Base-by-base conservation (phyloP, 2,888 invertebrate species). In the Deroplatys truncata region DNA sequence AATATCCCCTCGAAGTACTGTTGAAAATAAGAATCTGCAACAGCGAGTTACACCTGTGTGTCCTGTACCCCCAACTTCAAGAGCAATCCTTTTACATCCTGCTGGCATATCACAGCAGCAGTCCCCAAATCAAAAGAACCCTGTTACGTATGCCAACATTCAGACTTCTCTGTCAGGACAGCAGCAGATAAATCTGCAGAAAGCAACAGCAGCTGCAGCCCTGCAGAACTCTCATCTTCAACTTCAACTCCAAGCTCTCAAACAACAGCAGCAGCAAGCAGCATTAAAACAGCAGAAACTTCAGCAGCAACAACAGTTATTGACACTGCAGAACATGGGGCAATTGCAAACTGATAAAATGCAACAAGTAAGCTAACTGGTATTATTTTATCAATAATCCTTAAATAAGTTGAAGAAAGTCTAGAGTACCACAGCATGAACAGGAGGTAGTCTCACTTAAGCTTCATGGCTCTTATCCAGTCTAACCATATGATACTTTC, bases 261-360 rank as follows among this genome's bases (percentile, higher is more conserved):
- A 90, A 84, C 87, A 88, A 72, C 49, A 56, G 28, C 85, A 89
- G 84, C 84, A 35, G 28, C 29, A 82, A 29, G 35, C 85, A 31
- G 84, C 86, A 86, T 16, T 87, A 25, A 82, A 56, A 28, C 28
- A 29, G 2, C 83, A 84, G 16, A 86, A 89, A 35, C 89, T 89
- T 82, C 89, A 89, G 82, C 89, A 82, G 88, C 89, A 87, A 82
- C 88, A 88, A 87, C 90, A 49, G 86, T 85, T 91, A 89, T 90
- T 90, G 89, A 92, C 86, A 89, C 91, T 92, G 4, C 92, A 92
- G 89, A 92, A 89, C 89, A 90, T 91, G 89, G 91, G 91, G 7
- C 92, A 92, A 28, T 90, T 92, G 29, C 91, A 92, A 16, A 84
- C 91, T 35, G 92, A 92, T 85, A 91, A 92, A 89, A 91, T 92